Conservation (phyloP, 2,888 invertebrate species). For the Ferrisia virgata region DNA sequence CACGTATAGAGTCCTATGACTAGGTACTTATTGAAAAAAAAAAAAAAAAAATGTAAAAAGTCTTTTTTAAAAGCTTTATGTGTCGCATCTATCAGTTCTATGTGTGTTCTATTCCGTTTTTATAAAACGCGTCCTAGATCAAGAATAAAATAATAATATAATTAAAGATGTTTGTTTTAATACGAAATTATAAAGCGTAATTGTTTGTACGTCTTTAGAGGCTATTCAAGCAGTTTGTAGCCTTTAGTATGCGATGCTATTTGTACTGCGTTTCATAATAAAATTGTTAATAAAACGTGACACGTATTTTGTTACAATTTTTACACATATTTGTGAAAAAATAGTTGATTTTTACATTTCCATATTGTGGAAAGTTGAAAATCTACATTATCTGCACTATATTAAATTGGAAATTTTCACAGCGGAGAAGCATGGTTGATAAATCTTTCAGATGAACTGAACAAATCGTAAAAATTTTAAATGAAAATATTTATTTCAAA, state of each 20-base stretch:
- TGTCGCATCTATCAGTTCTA: conserved; percentile 42
- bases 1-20: too few relatives aligned
- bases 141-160: not conserved
- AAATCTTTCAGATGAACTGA: too few relatives aligned
- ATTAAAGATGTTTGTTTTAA: conserved; percentile 1
- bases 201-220: conserved; percentile 38
- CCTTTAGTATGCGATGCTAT: conserved; percentile 42
- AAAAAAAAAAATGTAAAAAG: conserved; percentile 12
- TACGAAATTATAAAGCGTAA: conserved; percentile 31
- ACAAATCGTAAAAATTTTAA: too few relatives aligned
- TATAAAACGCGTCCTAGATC: conserved; percentile 2
- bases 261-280: conserved; percentile 43
- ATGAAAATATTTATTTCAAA: too few relatives aligned
- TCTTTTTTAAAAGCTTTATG: conserved; percentile 42
- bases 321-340: too few relatives aligned
- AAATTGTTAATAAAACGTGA: conserved; percentile 36
- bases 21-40: too few relatives aligned
- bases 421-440: too few relatives aligned
- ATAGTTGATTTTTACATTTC: too few relatives aligned
- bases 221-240: conserved; percentile 42
- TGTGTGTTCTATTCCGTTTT: conserved; percentile 37
- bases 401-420: too few relatives aligned
- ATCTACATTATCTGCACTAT: too few relatives aligned
- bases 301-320: too few relatives aligned
- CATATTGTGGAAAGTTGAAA: too few relatives aligned